A percentile compares a stretch with the other conserved stretches of the same genome.
Evolutionary conservation across 2,888 invertebrate species (phyloP).

Genomic region (Ophonus ardosiacus): DNA sequence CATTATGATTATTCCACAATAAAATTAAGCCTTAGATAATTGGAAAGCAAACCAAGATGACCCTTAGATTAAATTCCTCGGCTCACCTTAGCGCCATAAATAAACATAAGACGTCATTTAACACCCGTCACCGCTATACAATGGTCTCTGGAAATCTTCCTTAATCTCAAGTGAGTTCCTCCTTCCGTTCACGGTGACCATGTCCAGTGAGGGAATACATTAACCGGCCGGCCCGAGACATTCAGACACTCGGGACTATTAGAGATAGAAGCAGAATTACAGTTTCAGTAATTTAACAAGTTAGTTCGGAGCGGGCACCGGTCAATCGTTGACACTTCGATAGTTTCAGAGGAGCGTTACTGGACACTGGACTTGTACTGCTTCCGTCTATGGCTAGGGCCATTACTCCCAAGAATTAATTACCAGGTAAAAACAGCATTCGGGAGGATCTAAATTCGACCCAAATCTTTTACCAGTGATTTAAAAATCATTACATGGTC

Average conservation of each 20-base stretch:
- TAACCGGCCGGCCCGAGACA: slow-evolving; percentile 54
- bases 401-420: background rate
- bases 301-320: slow-evolving; percentile 56
- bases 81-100: slow-evolving; percentile 62
- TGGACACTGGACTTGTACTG: background rate
- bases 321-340: slow-evolving; percentile 63
- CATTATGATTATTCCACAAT: slow-evolving; percentile 29
- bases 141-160: slow-evolving; percentile 59
- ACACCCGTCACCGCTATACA: slow-evolving; percentile 54
- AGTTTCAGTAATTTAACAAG: slow-evolving; percentile 64
- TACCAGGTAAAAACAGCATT: background rate
- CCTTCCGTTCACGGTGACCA: slow-evolving; percentile 18
- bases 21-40: slow-evolving; percentile 33
- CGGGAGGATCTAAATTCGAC: background rate
- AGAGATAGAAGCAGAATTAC: slow-evolving; percentile 63
- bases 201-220: slow-evolving; percentile 53
- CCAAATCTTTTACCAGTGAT: background rate
- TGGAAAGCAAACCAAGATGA: slow-evolving; percentile 32
- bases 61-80: slow-evolving; percentile 49
- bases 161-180: slow-evolving; percentile 61
- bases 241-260: slow-evolving; percentile 62
- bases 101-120: slow-evolving; percentile 64
- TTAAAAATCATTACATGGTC: background rate
- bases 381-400: background rate
- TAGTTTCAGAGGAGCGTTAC: slow-evolving; percentile 50